A percentile compares a stretch with the other conserved stretches of the same genome.
Conservation (phyloP, 1,140 invertebrate species). For the Nasonia longicornis region DNA sequence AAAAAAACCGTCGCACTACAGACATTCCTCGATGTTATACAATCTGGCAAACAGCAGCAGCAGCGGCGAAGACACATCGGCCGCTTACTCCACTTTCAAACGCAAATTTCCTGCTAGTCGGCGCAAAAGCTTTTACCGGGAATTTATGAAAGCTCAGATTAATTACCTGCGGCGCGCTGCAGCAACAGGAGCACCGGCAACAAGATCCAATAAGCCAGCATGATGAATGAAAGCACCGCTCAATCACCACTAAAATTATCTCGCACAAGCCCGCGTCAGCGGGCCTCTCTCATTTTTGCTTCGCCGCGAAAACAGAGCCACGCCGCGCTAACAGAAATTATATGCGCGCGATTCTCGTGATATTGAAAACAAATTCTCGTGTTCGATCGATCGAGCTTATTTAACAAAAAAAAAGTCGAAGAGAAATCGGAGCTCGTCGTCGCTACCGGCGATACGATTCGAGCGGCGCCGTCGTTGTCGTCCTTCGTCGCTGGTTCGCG, state of each 20-base stretch:
- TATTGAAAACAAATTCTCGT: slow-evolving; percentile 1
- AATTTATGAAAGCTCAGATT: slow-evolving; percentile 20
- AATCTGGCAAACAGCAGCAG: neutral
- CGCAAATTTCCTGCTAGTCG: slow-evolving; percentile 4
- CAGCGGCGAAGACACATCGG: neutral
- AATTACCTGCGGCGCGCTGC: slow-evolving; percentile 58
- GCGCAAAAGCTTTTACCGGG: neutral
- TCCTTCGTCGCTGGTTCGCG: slow-evolving; percentile 59
- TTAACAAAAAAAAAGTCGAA: neutral
- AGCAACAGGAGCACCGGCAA: slow-evolving; percentile 45
- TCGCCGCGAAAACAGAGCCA: slow-evolving; percentile 5
- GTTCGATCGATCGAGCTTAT: neutral
- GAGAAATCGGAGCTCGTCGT: neutral
- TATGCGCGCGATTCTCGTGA: neutral
- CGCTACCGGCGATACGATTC: slow-evolving; percentile 16
- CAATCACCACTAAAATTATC: slow-evolving; percentile 37
- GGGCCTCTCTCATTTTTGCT: slow-evolving; percentile 33
- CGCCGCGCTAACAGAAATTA: neutral
- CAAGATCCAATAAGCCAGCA: slow-evolving; percentile 52
- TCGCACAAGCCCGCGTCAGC: neutral
- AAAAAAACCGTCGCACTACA: neutral
- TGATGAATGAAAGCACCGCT: slow-evolving; percentile 47
- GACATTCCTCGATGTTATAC: slow-evolving; percentile 1
- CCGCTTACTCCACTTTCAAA: neutral
- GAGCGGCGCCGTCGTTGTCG: slow-evolving; percentile 25